Conservation (phyloP, 2,888 invertebrate genomes). For the Drosophila colorata region DNA sequence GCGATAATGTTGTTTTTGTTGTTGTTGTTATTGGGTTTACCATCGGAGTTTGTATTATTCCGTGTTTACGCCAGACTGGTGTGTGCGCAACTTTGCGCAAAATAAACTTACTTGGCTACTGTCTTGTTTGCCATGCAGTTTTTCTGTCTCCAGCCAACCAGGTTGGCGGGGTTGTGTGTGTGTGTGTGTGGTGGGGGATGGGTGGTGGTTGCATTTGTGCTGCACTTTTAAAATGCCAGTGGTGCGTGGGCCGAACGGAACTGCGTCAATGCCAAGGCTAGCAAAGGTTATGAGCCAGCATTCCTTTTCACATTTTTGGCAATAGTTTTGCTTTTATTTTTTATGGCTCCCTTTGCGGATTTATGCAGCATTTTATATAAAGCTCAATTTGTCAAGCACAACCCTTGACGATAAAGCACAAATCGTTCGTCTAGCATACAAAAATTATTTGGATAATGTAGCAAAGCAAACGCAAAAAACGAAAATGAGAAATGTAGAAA, state of each 20-base stretch:
- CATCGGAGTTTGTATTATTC: slow-evolving; percentile 33
- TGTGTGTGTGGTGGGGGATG: too few relatives aligned
- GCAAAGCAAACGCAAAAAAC: slow-evolving; percentile 13
- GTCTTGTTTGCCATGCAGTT: slow-evolving; percentile 20
- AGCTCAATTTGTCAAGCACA: slow-evolving; percentile 40
- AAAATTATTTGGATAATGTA: slow-evolving; percentile 59
- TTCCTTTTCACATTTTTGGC: slow-evolving; percentile 46
- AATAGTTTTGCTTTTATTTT: slow-evolving; percentile 26
- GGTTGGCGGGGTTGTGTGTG: background rate
- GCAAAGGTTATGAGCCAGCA: slow-evolving; percentile 59
- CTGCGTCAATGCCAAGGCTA: slow-evolving; percentile 20
- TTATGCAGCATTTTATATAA: slow-evolving; percentile 35
- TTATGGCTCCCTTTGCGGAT: slow-evolving; percentile 18
- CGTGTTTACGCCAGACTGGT: slow-evolving; percentile 21
- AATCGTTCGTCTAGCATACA: slow-evolving; percentile 56
- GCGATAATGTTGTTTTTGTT: slow-evolving; percentile 21
- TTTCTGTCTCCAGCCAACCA: background rate
- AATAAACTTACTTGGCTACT: slow-evolving; percentile 31
- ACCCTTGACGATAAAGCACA: slow-evolving; percentile 50
- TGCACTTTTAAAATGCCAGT: slow-evolving; percentile 64
- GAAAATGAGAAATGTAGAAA: slow-evolving; percentile 15
- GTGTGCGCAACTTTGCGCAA: slow-evolving; percentile 6
- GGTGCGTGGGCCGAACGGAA: slow-evolving; percentile 55
- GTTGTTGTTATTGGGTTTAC: slow-evolving; percentile 17
- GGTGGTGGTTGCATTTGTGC: slow-evolving; percentile 19